Evolutionary conservation across 2,113 vertebrate genomes (phyloP).

Genomic region (Nothocercus julius): DNA sequence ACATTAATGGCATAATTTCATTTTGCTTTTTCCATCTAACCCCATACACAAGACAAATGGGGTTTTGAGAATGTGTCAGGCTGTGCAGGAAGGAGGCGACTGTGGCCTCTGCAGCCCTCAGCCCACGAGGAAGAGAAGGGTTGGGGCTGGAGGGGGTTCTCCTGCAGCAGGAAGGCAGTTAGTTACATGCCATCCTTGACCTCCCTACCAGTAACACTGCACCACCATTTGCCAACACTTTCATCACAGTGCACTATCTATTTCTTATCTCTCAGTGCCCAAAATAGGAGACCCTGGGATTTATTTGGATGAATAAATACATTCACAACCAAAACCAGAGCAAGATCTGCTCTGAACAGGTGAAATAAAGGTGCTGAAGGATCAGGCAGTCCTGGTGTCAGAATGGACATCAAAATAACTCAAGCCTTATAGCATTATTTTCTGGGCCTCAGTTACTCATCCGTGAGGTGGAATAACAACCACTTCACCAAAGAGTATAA

Average conservation of each 20-base stretch:
- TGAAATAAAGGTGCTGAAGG: neutral
- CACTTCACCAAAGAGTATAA: neutral
- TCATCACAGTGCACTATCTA: rapidly evolving
- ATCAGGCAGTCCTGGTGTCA: neutral
- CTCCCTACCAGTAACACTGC: neutral
- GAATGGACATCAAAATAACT: neutral
- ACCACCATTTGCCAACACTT: neutral
- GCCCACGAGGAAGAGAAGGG: neutral
- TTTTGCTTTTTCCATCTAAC: neutral
- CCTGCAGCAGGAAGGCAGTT: neutral
- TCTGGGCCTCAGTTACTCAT: neutral
- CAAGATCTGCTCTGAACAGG: neutral
- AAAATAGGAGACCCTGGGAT: neutral
- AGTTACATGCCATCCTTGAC: neutral
- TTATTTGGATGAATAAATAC: neutral
- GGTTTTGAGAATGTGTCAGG: rapidly evolving
- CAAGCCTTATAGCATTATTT: neutral
- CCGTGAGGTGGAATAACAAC: neutral
- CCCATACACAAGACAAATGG: neutral
- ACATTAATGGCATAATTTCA: neutral
- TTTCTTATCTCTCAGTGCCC: neutral
- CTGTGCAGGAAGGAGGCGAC: neutral
- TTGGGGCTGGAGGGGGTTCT: neutral
- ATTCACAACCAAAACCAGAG: neutral
- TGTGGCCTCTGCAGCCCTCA: neutral